Base-by-base conservation (phyloP, 2,888 invertebrate genomes). In the Clunio marinus region DNA sequence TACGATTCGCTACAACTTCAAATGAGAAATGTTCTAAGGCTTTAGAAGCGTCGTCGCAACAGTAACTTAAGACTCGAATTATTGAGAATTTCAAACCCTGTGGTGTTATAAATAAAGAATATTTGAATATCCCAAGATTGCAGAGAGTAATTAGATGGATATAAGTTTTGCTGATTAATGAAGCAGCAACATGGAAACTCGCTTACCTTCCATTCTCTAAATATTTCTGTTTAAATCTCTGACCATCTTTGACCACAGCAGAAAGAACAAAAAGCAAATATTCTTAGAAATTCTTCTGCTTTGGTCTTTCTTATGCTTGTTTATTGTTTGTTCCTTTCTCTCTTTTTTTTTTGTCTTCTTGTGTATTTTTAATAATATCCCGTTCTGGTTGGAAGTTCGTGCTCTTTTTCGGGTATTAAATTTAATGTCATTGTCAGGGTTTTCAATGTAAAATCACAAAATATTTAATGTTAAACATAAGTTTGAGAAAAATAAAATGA, bases 381-480 rank as follows among this genome's bases (percentile, higher is more conserved):
- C n/a, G n/a, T 60, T 45, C 45, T 25, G 37, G 24, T 22, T 57
- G 4, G 51, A 20, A 25, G 63, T 63, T 63, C 63, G 63, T 63
- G 63, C 63, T 63, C 63, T 63, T 63, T 63, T 63, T 45, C 15
- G 37, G 63, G 45, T 41, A 46, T 63, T 63, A 63, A 63, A 46
- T 25, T 63, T 63, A 63, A 63, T 63, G 63, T 63, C 63, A 63
- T 37, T 45, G 63, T 37, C 63, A 63, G 63, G 63, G 63, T 22
- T 63, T 58, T 63, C 63, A 7, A 45, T 20, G 25, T 57, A 15
- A 27, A 15, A 1, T 15, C n/a, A 24, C n/a, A 13, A 27, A 22
- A 8, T 27, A n/a, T 57, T 22, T 17, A 7, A 3, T 7, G 4
- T 4, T 7, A 10, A 32, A 32, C 32, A 32, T 10, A 32, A 4